These are phyloP conservation scores for Zootermopsis nevadensis DNA, from an alignment of 2,888 invertebrate genomes.

Conservation along the genomic window DNA sequence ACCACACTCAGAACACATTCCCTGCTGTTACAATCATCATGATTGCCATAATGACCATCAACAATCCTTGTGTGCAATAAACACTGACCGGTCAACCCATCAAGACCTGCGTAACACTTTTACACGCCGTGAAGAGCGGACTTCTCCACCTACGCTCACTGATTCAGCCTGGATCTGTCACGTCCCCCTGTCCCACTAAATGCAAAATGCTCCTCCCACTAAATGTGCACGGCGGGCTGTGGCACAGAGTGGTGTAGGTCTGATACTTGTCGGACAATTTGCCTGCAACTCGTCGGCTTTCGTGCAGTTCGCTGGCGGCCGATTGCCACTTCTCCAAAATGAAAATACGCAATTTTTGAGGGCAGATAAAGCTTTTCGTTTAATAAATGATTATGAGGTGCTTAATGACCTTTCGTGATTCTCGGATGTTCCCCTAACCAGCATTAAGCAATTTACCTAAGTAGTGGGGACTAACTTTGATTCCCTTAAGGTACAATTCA, in stretches of 20 bases:
- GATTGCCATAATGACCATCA: not conserved
- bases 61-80: no score
- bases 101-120: not conserved
- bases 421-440: no score
- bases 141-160: not conserved
- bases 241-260: slow-evolving; percentile 43
- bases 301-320: no score
- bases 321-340: no score
- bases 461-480: no score
- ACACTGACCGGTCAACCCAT: not conserved
- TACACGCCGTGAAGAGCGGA: not conserved
- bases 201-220: slow-evolving; percentile 6
- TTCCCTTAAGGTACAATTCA: no score
- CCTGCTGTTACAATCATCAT: not conserved
- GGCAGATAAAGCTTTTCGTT: no score
- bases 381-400: no score
- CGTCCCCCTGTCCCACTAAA: not conserved
- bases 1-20: not conserved
- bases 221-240: not conserved
- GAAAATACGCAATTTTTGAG: no score
- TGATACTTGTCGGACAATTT: slow-evolving; percentile 1
- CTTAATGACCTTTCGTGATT: no score
- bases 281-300: not conserved
- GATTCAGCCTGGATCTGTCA: not conserved
- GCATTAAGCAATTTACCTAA: no score